Percentiles rank a stretch among this genome's conserved stretches.
phyloP scores from a whole-genome alignment of 2,113 vertebrate species.

The Oryzias melastigma region DNA sequence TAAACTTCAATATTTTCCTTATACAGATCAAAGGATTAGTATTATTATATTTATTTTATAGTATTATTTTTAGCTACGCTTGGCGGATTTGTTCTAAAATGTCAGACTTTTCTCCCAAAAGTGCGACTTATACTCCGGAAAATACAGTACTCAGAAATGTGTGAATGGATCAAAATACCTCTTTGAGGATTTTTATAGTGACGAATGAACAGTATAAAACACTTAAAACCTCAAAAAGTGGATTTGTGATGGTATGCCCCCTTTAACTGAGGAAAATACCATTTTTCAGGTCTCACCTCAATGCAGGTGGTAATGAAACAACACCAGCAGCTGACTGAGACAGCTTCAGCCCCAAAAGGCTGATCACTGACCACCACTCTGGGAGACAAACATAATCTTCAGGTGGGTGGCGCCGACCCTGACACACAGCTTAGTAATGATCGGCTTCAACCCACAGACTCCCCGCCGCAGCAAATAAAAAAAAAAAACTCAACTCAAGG shows the following conservation, averaged over 20 bases:
- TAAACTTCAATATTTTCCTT: no score
- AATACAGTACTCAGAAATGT: no score
- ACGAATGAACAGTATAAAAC: no score
- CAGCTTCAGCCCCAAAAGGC: slow-evolving; percentile 24
- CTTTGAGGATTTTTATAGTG: no score
- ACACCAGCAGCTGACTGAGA: slow-evolving; percentile 32
- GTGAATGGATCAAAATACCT: no score
- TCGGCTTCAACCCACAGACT: slow-evolving; percentile 6
- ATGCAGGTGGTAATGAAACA: slow-evolving; percentile 61
- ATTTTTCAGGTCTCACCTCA: slow-evolving; percentile 42
- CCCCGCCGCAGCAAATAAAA: not conserved
- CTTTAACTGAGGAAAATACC: slow-evolving; percentile 12
- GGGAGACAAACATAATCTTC: slow-evolving; percentile 37
- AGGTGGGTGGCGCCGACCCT: slow-evolving; percentile 39
- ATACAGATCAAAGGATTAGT: no score
- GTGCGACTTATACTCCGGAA: no score
- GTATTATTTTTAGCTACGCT: no score
- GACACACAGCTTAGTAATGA: slow-evolving; percentile 37
- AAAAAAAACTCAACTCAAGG: slow-evolving; percentile 18
- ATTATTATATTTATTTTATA: no score
- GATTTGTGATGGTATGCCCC: slow-evolving; percentile 16
- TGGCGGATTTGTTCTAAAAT: no score
- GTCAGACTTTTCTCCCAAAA: no score
- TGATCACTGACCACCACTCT: slow-evolving; percentile 35
- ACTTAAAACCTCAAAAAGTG: no score